Base-by-base conservation (phyloP, 2,888 invertebrate genomes). In the Pemphredon lugubris region DNA sequence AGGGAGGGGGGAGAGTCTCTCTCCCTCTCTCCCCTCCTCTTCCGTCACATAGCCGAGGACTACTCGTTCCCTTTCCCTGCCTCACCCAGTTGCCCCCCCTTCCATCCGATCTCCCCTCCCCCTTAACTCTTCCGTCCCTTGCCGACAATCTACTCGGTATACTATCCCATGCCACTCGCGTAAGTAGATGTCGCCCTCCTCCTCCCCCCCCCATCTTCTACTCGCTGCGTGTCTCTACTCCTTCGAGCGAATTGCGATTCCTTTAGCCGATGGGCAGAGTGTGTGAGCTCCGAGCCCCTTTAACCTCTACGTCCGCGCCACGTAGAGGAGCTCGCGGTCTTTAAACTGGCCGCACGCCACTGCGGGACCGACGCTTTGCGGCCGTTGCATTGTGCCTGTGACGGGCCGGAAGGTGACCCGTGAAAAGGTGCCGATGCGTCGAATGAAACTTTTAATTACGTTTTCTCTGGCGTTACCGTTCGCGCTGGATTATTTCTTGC, bases 301-400 rank as follows among this genome's bases (percentile, higher is more conserved):
- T 71, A 71, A 75, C 67, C 64, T 65, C 64, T 23, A 47, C 48
- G 64, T 64, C 53, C 58, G 21, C 37, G 21, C 39, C 55, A 42
- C 40, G 45, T 16, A 51, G 37, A 55, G 30, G 32, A 48, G 54
- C 51, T 42, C 50, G 53, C 32, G 63, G 39, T 74, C 70, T 75
- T 74, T 71, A 75, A 70, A 66, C 67, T 60, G 70, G 70, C 61
- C 57, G 71, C 71, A 71, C 66, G 70, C 70, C 70, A 55, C 55
- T 5, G 39, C 18, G 42, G 11, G 7, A 18, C 4, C 18, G 20
- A 54, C 54, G 59, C 54, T 65, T 70, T 59, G 59, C 44, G 16
- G 4, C 3, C 34, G 34, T n/a, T n/a, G 34, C 34, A 34, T 34
- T 34, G n/a, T 34, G 34, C n/a, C 34, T n/a, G 11, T 2, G n/a